phyloP scores from a whole-genome alignment of 2,113 vertebrate species.

The Callaeas wilsoni region DNA sequence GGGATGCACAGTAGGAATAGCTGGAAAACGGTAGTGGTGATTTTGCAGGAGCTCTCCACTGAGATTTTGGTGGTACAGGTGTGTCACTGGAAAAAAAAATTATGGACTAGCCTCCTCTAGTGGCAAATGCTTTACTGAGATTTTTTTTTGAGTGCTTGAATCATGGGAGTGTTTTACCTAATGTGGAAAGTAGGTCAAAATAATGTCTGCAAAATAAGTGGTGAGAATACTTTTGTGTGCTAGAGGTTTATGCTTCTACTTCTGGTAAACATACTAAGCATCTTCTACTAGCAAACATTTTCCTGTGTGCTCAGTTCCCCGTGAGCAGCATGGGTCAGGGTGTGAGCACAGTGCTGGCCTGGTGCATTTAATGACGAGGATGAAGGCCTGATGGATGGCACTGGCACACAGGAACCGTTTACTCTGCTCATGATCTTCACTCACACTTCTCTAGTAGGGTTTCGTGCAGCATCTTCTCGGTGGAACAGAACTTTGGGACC shows the following conservation, averaged over 20 bases:
- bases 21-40: not conserved
- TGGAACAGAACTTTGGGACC: not conserved
- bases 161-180: not conserved
- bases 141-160: not conserved
- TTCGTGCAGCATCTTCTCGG: not conserved
- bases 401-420: not conserved
- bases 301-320: not conserved
- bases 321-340: not conserved
- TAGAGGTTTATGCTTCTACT: not conserved
- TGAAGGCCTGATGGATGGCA: rapidly evolving
- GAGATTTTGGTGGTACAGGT: not conserved
- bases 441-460: not conserved
- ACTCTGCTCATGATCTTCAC: not conserved
- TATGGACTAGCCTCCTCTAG: constrained; percentile 40
- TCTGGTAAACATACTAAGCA: not conserved
- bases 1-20: not conserved
- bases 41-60: not conserved
- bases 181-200: not conserved
- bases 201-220: not conserved
- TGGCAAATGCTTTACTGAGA: not conserved
- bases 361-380: too few relatives aligned
- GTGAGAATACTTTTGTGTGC: not conserved
- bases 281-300: not conserved
- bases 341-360: not conserved
- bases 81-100: not conserved